Evolutionary conservation across 2,113 vertebrate genomes (phyloP).

Genomic region (Microcebus murinus): DNA sequence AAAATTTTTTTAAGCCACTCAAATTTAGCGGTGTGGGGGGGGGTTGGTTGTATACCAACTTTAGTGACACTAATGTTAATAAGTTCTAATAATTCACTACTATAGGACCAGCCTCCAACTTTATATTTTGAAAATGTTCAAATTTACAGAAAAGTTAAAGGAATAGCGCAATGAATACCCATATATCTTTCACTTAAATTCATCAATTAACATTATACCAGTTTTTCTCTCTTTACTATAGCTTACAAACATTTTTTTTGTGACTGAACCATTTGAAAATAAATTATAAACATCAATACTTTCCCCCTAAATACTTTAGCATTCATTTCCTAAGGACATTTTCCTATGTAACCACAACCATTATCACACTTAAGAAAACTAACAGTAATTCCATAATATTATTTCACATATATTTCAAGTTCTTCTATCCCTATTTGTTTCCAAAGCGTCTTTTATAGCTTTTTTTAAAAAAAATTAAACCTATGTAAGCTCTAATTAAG

Average conservation of each 20-base stretch:
- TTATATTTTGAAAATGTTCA: slow-evolving; percentile 3
- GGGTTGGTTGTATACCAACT: too few species aligned
- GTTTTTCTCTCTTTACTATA: background rate
- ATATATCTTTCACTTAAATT: background rate
- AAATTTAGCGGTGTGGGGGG: too few species aligned
- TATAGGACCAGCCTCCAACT: background rate
- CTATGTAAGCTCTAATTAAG: background rate
- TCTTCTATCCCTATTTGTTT: background rate
- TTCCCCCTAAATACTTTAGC: background rate
- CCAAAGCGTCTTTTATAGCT: background rate
- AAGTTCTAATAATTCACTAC: too few species aligned
- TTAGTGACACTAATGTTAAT: too few species aligned
- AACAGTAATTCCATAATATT: background rate
- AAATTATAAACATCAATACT: background rate
- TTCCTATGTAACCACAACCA: background rate
- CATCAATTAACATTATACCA: background rate
- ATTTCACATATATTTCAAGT: background rate
- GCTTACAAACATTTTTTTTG: background rate
- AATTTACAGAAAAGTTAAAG: background rate
- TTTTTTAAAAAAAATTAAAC: background rate
- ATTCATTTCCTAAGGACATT: background rate
- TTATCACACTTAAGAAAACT: background rate
- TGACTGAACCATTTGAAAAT: background rate
- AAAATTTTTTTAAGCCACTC: too few species aligned
- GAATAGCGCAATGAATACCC: background rate